A percentile compares a stretch with the other conserved stretches of the same genome.
Conservation (phyloP, 1,140 invertebrate genomes). For the Platorchestia sp. region DNA sequence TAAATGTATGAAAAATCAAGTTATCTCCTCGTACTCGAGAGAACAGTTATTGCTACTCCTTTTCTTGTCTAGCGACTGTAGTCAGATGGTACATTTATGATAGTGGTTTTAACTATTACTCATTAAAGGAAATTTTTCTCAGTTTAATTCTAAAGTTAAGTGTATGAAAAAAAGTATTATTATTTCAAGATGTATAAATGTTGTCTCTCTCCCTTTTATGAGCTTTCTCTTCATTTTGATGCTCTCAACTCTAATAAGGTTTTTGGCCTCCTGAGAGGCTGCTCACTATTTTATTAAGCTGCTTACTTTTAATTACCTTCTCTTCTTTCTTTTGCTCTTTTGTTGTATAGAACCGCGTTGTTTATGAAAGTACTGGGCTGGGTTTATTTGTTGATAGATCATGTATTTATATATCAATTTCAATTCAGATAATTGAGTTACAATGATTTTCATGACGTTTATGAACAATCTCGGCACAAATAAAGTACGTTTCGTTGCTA, state of each 20-base stretch:
- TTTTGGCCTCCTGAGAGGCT: not conserved
- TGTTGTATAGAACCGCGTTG: not conserved
- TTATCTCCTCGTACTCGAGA: not conserved
- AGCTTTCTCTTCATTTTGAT: not conserved
- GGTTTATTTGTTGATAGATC: not conserved
- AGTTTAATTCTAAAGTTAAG: not conserved
- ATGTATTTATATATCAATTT: not conserved
- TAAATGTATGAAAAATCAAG: too few species aligned
- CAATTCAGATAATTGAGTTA: not conserved
- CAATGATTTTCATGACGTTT: not conserved
- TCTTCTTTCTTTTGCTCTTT: not conserved
- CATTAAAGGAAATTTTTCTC: not conserved
- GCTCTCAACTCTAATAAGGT: not conserved
- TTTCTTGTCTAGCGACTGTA: not conserved
- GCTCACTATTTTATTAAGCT: not conserved
- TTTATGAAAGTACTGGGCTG: not conserved
- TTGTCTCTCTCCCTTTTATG: not conserved
- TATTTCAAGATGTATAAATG: not conserved
- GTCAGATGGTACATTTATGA: not conserved
- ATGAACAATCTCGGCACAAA: too few species aligned
- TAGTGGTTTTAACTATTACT: not conserved
- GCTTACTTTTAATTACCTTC: not conserved
- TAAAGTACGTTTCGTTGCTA: too few species aligned
- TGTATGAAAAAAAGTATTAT: not conserved
- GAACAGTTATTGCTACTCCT: not conserved